phyloP scores from a whole-genome alignment of 2,888 invertebrate genomes.

The Pristionchus mayeri region DNA sequence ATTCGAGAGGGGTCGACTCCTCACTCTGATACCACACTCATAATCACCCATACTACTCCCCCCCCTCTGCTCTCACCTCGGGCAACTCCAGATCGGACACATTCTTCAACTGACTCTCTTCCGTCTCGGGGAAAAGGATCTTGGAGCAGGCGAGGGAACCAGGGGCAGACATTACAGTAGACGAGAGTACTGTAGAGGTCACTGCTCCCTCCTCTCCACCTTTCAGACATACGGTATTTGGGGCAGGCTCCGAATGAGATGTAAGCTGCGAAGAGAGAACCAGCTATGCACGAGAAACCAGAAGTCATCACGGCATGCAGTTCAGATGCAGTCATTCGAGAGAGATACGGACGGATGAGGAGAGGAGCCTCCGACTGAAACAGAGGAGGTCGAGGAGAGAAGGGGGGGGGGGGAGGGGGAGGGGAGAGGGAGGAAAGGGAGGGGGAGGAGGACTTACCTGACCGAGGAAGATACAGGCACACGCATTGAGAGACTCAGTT shows the following conservation, averaged over 20 bases:
- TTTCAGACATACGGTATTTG: conserved; percentile 25
- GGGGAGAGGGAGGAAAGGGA: not conserved
- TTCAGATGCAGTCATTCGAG: conserved; percentile 90
- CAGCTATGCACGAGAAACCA: conserved; percentile 95
- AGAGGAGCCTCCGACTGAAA: conserved; percentile 85
- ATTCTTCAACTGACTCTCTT: conserved; percentile 84
- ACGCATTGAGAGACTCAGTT: conserved; percentile 92
- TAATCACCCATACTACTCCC: too few relatives aligned
- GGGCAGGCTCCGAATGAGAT: conserved; percentile 79
- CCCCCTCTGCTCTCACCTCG: conserved; percentile 39
- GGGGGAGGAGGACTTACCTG: conserved; percentile 52
- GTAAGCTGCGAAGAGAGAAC: conserved; percentile 91
- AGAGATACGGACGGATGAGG: conserved; percentile 89
- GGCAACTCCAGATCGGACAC: conserved; percentile 83
- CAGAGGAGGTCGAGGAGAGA: too few relatives aligned
- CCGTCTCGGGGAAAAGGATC: conserved; percentile 91
- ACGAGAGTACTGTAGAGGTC: conserved; percentile 86
- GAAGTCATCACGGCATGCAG: conserved; percentile 93
- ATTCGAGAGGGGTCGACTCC: conserved; percentile 89
- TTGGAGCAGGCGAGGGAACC: conserved; percentile 92
- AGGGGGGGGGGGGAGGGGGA: not conserved
- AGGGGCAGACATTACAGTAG: conserved; percentile 96
- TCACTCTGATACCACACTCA: conserved; percentile 76
- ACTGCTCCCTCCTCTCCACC: conserved; percentile 77
- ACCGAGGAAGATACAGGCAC: conserved; percentile 94